These are phyloP conservation scores for Ginglymostoma cirratum DNA, from an alignment of 2,113 vertebrate species.

Conservation along the genomic window DNA sequence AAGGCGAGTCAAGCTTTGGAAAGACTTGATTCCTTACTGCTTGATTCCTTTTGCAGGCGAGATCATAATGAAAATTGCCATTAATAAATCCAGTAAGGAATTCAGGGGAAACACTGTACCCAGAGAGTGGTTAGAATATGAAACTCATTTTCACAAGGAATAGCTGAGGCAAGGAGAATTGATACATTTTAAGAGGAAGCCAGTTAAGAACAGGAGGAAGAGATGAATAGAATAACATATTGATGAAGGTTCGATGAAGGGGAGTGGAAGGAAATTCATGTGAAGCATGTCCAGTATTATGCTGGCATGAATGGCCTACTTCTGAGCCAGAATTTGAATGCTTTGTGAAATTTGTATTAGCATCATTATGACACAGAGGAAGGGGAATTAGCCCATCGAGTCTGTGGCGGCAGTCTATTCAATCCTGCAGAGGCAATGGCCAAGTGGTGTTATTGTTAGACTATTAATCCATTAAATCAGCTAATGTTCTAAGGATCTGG, in stretches of 20 bases:
- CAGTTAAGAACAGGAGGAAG: neutral
- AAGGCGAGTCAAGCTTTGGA: neutral
- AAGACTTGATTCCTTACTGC: neutral
- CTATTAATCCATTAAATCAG: no score
- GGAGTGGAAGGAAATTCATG: neutral
- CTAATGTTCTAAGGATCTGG: no score
- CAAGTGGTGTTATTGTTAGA: no score
- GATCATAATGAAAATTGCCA: neutral
- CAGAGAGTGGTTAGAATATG: neutral
- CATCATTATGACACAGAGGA: neutral
- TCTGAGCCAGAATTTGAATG: neutral
- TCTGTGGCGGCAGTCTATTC: no score
- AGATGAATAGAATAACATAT: neutral
- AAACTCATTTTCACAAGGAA: neutral
- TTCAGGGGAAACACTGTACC: neutral
- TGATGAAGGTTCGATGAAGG: neutral
- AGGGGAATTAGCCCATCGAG: neutral
- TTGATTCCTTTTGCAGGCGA: neutral
- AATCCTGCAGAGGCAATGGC: no score
- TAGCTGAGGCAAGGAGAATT: neutral
- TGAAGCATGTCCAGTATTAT: no score
- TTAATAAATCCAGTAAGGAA: neutral
- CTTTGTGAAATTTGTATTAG: neutral
- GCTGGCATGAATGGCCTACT: neutral
- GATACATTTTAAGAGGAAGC: neutral